Conservation (phyloP, 2,797 vertebrate genomes). For the Erethizon dorsatum region DNA sequence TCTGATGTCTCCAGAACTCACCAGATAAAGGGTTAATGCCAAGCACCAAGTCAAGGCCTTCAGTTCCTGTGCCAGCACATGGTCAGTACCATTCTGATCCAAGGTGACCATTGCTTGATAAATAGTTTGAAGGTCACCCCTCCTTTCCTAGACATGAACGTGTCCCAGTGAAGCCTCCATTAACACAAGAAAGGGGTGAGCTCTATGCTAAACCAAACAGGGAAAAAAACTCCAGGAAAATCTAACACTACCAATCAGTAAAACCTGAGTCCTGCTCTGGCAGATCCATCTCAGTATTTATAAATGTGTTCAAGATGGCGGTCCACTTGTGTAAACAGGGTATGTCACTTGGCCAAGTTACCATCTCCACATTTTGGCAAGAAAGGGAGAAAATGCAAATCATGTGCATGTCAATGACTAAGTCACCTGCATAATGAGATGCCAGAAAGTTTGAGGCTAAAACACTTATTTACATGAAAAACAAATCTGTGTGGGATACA, state of each 20-base stretch:
- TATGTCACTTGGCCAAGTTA: neutral
- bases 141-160: neutral
- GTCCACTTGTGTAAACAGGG: neutral
- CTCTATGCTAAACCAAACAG: neutral
- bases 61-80: neutral
- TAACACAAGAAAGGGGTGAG: neutral
- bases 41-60: neutral
- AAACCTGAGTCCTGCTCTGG: neutral
- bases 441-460: slow-evolving; percentile 61
- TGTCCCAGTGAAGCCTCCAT: neutral
- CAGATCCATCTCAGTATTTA: neutral
- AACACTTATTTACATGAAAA: slow-evolving; percentile 70
- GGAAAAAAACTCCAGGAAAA: neutral
- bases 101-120: neutral
- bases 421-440: slow-evolving; percentile 66
- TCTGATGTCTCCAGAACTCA: neutral
- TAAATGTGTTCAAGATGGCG: neutral
- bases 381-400: slow-evolving; percentile 47
- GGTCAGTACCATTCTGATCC: neutral
- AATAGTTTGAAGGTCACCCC: neutral
- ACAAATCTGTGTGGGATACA: slow-evolving; percentile 11
- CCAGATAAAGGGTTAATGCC: neutral
- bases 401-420: neutral
- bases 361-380: slow-evolving; percentile 53
- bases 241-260: neutral